phyloP scores from a whole-genome alignment of 1,140 invertebrate species.

The Megalonaias nervosa region DNA sequence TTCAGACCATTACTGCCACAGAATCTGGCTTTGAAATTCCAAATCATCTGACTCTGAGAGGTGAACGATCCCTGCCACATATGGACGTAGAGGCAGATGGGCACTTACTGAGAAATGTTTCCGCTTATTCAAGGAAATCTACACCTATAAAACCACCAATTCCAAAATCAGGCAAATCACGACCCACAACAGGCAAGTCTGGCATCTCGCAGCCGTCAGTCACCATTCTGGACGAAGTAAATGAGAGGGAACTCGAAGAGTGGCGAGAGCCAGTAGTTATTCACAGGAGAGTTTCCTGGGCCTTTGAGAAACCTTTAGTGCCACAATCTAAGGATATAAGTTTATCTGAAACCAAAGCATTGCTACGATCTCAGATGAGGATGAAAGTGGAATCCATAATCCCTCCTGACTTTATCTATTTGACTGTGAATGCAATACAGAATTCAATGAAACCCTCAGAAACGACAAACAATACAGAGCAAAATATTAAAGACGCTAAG shows the following conservation, averaged over 20 bases:
- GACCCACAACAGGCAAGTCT: slow-evolving; percentile 50
- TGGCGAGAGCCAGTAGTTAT: slow-evolving; percentile 35
- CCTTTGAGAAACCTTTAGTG: slow-evolving; percentile 68
- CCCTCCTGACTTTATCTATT: slow-evolving; percentile 69
- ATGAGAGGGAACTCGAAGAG: slow-evolving; percentile 14
- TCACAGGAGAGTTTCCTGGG: slow-evolving; percentile 66
- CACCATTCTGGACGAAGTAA: slow-evolving; percentile 25
- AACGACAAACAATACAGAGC: slow-evolving; percentile 53
- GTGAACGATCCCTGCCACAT: background rate
- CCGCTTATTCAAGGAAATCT: slow-evolving; percentile 20
- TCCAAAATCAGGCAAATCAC: slow-evolving; percentile 27
- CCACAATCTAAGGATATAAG: slow-evolving; percentile 59
- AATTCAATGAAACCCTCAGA: slow-evolving; percentile 55
- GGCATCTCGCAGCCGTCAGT: slow-evolving; percentile 45
- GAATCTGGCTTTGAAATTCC: slow-evolving; percentile 36
- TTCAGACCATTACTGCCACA: slow-evolving; percentile 44
- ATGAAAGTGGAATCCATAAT: slow-evolving; percentile 60
- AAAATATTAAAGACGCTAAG: slow-evolving; percentile 42
- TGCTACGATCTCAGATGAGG: slow-evolving; percentile 69
- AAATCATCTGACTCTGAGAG: background rate
- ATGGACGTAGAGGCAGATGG: slow-evolving; percentile 11
- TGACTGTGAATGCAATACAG: slow-evolving; percentile 67
- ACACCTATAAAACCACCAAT: slow-evolving; percentile 39
- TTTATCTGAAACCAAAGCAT: slow-evolving; percentile 66
- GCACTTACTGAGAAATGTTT: background rate